Evolutionary conservation across 1,140 invertebrate species (phyloP), one percentile per base, ranked within the genome.

Genomic region (Neuroterus valhalla): DNA sequence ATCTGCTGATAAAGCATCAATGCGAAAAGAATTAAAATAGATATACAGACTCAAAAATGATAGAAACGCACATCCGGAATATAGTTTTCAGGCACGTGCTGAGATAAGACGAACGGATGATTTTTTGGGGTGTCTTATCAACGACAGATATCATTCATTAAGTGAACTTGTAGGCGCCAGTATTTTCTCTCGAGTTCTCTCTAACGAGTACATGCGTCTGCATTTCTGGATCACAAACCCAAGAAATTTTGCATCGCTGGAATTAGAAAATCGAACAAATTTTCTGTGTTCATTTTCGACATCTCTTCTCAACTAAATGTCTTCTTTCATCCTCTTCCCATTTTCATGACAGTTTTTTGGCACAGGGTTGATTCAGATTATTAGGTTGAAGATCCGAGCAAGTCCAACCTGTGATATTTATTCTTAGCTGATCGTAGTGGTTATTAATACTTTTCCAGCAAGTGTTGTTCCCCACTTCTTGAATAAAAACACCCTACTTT

Each of bases 371-470:
- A 62, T 62, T 62, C 55, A 62, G 55, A 62, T 62, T 62, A 62
- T 62, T 62, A 31, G 55, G 55, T 62, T 62, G 23, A 62, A 62
- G 55, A 31, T 31, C 21, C 52, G 23, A 62, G 46, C 46, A 48
- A 48, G 55, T 62, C 31, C 55, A 3, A 62, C 55, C 55, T 23
- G 23, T 62, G 55, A 62, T 62, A 62, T 62, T 62, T 62, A 62
- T 62, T 62, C 55, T 12, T 31, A 62, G 55, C 55, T 62, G 55
- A 62, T 62, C 55, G 31, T 62, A 14, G 23, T 38, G 31, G 55
- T 31, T 62, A 62, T 62, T 62, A 38, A 62, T 62, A 62, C 55
- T 62, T 62, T 62, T 62, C 55, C 55, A 62, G 55, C 23, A 55
- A 52, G 50, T 23, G 23, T 4, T 50, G 11, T 62, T 26, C 8